Base-by-base conservation (phyloP, 2,888 invertebrate species). In the Noctua janthe region DNA sequence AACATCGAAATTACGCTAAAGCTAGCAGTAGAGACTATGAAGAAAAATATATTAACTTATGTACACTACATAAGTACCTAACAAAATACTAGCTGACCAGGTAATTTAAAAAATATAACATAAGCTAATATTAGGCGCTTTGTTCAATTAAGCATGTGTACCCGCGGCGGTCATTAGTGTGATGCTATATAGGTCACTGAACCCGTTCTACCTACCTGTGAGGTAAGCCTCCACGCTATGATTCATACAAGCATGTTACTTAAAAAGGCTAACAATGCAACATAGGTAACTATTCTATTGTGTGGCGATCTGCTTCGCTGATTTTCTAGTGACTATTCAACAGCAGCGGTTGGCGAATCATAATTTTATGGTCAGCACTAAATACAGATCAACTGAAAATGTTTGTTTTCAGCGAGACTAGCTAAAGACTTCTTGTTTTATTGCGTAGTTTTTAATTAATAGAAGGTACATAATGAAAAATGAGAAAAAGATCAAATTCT, bases 151-250 rank as follows among this genome's bases (percentile, higher is more conserved):
- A 82, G 80, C 81, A 89, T 81, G 74, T 78, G 62, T 82, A 86
- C 78, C 81, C 85, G 76, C 51, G 79, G 80, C 71, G 79, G 85
- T 88, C 83, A 86, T 87, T 84, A 83, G 59, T 82, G 79, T 88
- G 77, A 77, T 82, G 79, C 39, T 88, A 86, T 80, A 84, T 89
- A 88, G 88, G 88, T 90, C 90, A 86, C 82, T 88, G 89, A 89
- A 89, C 89, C 82, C 75, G 71, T 80, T 82, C 75, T 82, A 86
- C 83, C 80, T 81, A 89, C 87, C 66, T 77, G 81, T 79, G 85
- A 86, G 76, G 87, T 80, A 86, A 82, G 83, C 84, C 86, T 82
- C 77, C 76, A 80, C 67, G 80, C 51, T 82, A 87, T 90, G 89
- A 90, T 80, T 90, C 90, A 90, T 87, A 82, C 80, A 81, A 80